phyloP scores from a whole-genome alignment of 1,140 invertebrate genomes.

The Zaprionus davidi region DNA sequence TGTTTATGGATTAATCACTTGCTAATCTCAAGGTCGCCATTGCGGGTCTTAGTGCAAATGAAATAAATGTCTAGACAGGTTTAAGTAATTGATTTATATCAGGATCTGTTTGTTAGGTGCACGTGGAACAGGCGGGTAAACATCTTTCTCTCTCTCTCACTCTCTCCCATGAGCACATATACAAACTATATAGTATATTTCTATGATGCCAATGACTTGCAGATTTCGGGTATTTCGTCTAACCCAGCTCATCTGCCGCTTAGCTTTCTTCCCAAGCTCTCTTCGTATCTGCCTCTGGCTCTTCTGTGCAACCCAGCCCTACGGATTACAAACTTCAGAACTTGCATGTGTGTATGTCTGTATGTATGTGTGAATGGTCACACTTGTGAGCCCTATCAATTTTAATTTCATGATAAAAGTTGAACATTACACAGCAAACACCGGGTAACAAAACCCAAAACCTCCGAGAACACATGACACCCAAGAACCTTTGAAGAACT shows the following conservation, averaged over 20 bases:
- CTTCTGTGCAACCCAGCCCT: background rate
- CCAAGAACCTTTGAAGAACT: slow-evolving; percentile 58
- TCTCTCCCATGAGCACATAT: background rate
- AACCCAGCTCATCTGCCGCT: background rate
- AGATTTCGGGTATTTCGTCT: slow-evolving; percentile 2
- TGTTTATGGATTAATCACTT: slow-evolving; percentile 63
- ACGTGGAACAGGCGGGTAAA: slow-evolving; percentile 16
- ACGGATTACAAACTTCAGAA: background rate
- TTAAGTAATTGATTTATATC: slow-evolving; percentile 40
- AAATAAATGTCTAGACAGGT: slow-evolving; percentile 45
- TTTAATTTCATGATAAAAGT: slow-evolving; percentile 73
- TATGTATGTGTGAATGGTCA: slow-evolving; percentile 37
- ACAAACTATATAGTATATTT: background rate
- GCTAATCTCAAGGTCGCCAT: slow-evolving; percentile 63
- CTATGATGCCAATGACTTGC: slow-evolving; percentile 29
- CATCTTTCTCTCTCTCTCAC: background rate
- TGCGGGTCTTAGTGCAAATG: slow-evolving; percentile 39
- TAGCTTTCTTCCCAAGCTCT: slow-evolving; percentile 29
- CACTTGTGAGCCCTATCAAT: slow-evolving; percentile 70
- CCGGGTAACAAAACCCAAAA: slow-evolving; percentile 57
- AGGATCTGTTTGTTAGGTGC: slow-evolving; percentile 13
- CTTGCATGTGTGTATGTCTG: background rate
- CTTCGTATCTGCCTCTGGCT: background rate
- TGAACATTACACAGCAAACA: slow-evolving; percentile 61
- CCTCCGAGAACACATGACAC: slow-evolving; percentile 70